phyloP scores from a whole-genome alignment of 2,888 invertebrate species.

The Thecophora atra region DNA sequence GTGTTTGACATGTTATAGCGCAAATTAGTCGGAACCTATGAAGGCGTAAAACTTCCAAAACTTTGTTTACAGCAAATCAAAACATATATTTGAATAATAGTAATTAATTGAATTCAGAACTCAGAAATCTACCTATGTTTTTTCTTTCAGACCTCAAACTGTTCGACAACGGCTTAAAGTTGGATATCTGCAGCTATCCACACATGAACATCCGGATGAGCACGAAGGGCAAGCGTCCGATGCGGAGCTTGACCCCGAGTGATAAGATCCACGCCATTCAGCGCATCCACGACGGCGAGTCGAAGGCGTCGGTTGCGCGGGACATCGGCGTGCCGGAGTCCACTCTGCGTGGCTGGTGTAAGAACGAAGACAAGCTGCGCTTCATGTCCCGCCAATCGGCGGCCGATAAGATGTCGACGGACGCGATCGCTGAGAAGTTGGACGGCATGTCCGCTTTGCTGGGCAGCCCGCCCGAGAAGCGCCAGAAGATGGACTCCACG shows the following conservation, averaged over 20 bases:
- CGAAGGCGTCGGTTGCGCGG: slow-evolving; percentile 85
- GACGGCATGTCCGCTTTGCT: slow-evolving; percentile 52
- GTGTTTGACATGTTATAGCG: too few species aligned
- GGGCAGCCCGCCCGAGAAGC: slow-evolving; percentile 62
- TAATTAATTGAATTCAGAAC: too few species aligned
- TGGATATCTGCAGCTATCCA: slow-evolving; percentile 65
- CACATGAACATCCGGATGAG: slow-evolving; percentile 70
- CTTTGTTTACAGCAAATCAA: too few species aligned
- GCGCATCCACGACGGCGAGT: slow-evolving; percentile 84
- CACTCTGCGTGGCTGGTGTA: slow-evolving; percentile 87
- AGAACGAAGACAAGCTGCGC: slow-evolving; percentile 81
- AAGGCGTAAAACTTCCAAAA: too few species aligned
- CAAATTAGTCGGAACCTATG: too few species aligned
- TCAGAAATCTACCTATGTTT: not conserved
- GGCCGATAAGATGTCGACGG: slow-evolving; percentile 70
- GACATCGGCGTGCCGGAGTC: slow-evolving; percentile 89
- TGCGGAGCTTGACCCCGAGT: slow-evolving; percentile 78
- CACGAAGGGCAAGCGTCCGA: slow-evolving; percentile 80
- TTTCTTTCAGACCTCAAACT: slow-evolving; percentile 60
- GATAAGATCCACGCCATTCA: slow-evolving; percentile 85
- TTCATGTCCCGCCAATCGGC: slow-evolving; percentile 77
- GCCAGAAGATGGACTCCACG: slow-evolving; percentile 61
- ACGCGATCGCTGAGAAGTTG: slow-evolving; percentile 59
- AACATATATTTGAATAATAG: too few species aligned
- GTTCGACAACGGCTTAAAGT: slow-evolving; percentile 64